phyloP scores from a whole-genome alignment of 1,140 invertebrate species.

The Bicyclus anynana region DNA sequence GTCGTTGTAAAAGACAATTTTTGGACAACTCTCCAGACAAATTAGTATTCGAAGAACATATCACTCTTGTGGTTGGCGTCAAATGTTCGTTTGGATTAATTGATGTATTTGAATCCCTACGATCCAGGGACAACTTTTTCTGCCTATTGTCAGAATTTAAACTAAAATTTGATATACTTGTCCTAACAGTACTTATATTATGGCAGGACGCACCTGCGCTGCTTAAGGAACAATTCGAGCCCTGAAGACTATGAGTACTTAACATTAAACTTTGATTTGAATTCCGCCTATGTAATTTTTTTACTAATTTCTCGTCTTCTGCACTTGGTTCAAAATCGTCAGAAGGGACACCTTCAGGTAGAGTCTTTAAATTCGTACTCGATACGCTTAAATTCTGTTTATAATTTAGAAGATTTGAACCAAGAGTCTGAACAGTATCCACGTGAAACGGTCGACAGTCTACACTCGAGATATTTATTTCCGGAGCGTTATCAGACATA shows the following conservation, averaged over 20 bases:
- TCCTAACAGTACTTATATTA: constrained; percentile 64
- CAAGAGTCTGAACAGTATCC: constrained; percentile 51
- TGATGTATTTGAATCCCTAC: constrained; percentile 92
- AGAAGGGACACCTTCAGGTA: constrained; percentile 82
- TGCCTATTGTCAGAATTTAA: constrained; percentile 62
- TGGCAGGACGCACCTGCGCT: constrained; percentile 69
- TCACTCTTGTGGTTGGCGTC: constrained; percentile 56
- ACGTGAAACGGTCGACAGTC: constrained; percentile 37
- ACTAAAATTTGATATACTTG: constrained; percentile 73
- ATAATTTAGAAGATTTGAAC: constrained; percentile 70
- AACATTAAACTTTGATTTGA: constrained; percentile 93
- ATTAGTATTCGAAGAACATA: constrained; percentile 62
- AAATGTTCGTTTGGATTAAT: constrained; percentile 79
- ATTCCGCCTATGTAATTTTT: constrained; percentile 83
- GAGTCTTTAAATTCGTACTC: constrained; percentile 80
- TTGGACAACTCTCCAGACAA: constrained; percentile 57
- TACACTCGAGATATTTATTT: constrained; percentile 51
- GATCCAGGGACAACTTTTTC: constrained; percentile 83
- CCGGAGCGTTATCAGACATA: constrained; percentile 57
- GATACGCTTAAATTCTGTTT: constrained; percentile 78
- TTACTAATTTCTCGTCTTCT: constrained; percentile 65
- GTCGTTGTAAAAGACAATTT: constrained; percentile 87
- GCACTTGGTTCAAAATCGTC: constrained; percentile 78
- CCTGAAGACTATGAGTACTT: constrained; percentile 71
- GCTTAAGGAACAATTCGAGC: constrained; percentile 70